These are phyloP conservation scores for Toxotes lorentzi DNA, from an alignment of 2,797 vertebrate species.

Conservation along the genomic window DNA sequence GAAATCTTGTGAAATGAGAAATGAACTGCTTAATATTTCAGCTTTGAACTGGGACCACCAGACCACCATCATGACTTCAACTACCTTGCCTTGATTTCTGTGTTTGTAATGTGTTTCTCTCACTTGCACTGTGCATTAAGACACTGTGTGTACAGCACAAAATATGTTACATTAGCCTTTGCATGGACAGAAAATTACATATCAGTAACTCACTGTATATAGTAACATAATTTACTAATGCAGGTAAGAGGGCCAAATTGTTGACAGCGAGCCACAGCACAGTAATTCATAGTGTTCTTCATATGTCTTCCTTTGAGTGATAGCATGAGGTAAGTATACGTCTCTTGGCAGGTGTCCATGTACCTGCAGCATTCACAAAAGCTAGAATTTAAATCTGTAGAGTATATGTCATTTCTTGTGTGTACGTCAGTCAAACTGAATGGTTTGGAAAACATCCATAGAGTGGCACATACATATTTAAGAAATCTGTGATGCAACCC, in stretches of 20 bases:
- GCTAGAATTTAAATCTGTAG: slow-evolving; percentile 15
- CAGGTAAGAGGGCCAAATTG: neutral
- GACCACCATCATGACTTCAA: neutral
- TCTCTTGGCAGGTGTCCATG: slow-evolving; percentile 12
- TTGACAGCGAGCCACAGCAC: neutral
- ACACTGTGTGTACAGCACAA: neutral
- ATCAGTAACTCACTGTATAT: neutral
- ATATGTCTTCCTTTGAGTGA: neutral
- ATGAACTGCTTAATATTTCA: neutral
- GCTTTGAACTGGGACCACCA: neutral
- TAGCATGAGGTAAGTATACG: neutral
- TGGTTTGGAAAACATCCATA: slow-evolving; percentile 29
- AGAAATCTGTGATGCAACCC: slow-evolving; percentile 43
- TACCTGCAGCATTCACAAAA: slow-evolving; percentile 18
- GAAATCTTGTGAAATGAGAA: neutral
- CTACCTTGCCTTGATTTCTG: neutral
- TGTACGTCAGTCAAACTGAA: slow-evolving; percentile 31
- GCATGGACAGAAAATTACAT: neutral
- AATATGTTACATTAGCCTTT: neutral
- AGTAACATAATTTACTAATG: neutral
- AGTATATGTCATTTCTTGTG: neutral
- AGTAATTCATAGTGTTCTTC: neutral
- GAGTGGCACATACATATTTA: slow-evolving; percentile 37
- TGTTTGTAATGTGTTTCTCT: neutral
- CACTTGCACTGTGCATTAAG: neutral